Evolutionary conservation across 2,888 invertebrate species (phyloP), one percentile per base, ranked within the genome.

Genomic region (Diarsia dahlii): DNA sequence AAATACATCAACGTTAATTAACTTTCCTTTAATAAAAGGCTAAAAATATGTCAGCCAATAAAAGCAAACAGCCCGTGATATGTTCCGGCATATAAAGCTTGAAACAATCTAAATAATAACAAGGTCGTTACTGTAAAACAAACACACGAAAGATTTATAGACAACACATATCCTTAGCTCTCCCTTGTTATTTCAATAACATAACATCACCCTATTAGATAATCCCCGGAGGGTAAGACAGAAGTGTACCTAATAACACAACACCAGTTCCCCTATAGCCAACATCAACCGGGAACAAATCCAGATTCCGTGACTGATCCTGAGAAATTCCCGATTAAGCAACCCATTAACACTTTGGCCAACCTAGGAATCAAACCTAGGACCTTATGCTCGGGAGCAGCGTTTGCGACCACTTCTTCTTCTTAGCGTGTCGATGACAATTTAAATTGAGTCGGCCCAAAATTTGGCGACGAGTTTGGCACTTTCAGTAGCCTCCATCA

Each of bases 31-130:
- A 56, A 34, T 45, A 64, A 71, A 60, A 69, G 4, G 6, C 45
- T n/a, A 58, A 74, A 74, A 45, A 80, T 48, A 70, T 73, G 65
- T 58, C 84, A 77, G n/a, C 46, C 66, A 80, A 66, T 66, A 66
- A 80, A 70, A 73, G 20, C 45, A 80, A 84, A 74, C 80, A 80
- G 23, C 46, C 60, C n/a, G 65, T 73, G 68, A 69, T 81, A 67
- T 54, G 54, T 80, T 80, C 80, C 69, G 84, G 80, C 69, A 67
- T 56, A 28, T 52, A 56, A 69, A 65, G 45, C 45, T 54, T 56
- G n/a, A 71, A 78, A 60, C 63, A 69, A 72, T 69, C 66, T 63
- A 76, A 56, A 66, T 45, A 4, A 56, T 4, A 60, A 69, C 56
- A 80, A 84, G 84, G 80, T 34, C 52, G 50, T 39, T 45, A 52